A percentile compares a stretch with the other conserved stretches of the same genome.
Evolutionary conservation across 2,113 vertebrate genomes (phyloP).

Genomic region (Oriolus oriolus): DNA sequence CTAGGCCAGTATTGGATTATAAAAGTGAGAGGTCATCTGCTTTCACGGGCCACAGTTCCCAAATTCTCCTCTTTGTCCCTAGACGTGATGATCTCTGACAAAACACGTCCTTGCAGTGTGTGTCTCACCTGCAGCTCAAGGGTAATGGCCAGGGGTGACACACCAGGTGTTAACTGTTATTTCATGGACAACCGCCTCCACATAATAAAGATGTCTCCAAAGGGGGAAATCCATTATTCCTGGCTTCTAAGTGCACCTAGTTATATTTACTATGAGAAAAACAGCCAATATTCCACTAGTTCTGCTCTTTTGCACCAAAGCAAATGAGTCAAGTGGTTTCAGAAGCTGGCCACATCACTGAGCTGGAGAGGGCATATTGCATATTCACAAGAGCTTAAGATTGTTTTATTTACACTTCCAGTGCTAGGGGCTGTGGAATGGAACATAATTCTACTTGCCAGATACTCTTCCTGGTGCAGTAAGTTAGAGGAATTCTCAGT

Average conservation of each 20-base stretch:
- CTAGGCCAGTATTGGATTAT: not conserved
- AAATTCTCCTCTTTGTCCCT: not conserved
- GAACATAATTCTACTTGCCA: constrained; percentile 18
- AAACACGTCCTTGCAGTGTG: not conserved
- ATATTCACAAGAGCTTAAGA: not conserved
- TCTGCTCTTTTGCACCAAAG: not conserved
- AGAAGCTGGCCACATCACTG: not conserved
- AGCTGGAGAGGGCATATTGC: not conserved
- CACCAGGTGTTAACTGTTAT: not conserved
- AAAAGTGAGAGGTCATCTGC: not conserved
- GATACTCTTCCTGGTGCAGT: constrained; percentile 3
- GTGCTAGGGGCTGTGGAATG: constrained; percentile 6
- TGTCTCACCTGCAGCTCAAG: not conserved
- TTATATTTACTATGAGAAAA: not conserved
- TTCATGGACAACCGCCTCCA: not conserved
- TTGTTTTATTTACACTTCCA: constrained; percentile 30
- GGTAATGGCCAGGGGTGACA: not conserved
- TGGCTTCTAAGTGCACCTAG: not conserved
- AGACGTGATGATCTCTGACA: not conserved
- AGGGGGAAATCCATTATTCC: not conserved
- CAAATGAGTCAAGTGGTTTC: not conserved
- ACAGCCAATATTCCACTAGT: not conserved
- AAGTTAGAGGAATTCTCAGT: constrained; percentile 23
- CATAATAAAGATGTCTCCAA: not conserved
- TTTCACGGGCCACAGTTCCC: not conserved